These are phyloP conservation scores for Harpagus bidentatus DNA, from an alignment of 2,113 vertebrate genomes.

Conservation along the genomic window DNA sequence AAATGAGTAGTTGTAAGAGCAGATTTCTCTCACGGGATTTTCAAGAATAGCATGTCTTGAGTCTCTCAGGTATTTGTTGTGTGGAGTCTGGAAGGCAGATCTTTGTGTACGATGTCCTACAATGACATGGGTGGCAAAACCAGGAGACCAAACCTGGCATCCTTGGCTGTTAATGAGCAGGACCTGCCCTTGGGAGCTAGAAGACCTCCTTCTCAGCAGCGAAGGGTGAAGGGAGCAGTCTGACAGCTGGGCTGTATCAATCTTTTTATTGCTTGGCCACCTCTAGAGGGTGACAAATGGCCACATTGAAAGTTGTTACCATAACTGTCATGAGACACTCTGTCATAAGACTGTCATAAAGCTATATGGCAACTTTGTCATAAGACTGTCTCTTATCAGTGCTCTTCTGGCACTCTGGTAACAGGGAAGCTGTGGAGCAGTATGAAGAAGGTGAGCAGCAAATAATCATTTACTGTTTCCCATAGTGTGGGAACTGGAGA, in stretches of 20 bases:
- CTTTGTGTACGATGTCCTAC: not conserved
- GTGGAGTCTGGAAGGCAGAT: not conserved
- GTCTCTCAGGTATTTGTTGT: not conserved
- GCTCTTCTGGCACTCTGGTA: not conserved
- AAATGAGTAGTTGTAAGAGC: not conserved
- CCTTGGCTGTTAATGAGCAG: not conserved
- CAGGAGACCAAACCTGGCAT: not conserved
- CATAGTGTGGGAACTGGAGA: not conserved
- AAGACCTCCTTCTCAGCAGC: not conserved
- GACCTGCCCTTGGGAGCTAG: not conserved
- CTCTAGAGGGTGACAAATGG: slow-evolving; percentile 44
- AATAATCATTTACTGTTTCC: not conserved
- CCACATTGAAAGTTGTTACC: not conserved
- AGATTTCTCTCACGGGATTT: not conserved
- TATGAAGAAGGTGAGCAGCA: not conserved
- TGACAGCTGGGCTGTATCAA: not conserved
- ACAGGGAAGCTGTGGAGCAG: not conserved
- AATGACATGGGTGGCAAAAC: not conserved
- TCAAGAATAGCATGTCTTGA: not conserved
- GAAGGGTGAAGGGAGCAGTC: not conserved
- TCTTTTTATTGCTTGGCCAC: not conserved
- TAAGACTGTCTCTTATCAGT: not conserved
- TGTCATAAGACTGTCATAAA: not conserved
- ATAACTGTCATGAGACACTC: not conserved
- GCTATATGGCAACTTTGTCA: not conserved